Percentiles rank a stretch among this genome's conserved stretches.
Conservation (phyloP, 2,797 vertebrate species). For the Otolemur crassicaudatus region DNA sequence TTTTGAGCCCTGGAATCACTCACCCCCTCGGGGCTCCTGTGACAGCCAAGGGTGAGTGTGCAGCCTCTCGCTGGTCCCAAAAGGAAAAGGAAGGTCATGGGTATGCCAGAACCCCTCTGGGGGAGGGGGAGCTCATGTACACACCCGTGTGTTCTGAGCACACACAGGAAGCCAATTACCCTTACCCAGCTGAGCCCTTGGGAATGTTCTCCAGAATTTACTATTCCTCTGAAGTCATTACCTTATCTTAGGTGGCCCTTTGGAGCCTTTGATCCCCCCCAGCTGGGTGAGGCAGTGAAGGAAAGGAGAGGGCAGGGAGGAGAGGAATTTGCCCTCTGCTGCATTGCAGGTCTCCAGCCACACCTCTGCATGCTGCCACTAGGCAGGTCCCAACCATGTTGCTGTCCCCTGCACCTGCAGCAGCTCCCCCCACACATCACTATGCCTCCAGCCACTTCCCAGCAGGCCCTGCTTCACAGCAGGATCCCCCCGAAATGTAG, state of each 20-base stretch:
- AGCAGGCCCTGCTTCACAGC: background rate
- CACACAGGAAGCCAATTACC: background rate
- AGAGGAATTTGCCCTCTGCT: conserved; percentile 52
- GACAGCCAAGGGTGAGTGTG: background rate
- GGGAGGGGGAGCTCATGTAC: background rate
- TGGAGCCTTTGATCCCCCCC: conserved; percentile 24
- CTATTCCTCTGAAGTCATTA: background rate
- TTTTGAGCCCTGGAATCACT: background rate
- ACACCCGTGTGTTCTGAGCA: background rate
- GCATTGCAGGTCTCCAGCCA: background rate
- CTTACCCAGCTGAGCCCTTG: background rate
- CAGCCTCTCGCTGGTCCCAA: fast-evolving
- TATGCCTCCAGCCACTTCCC: background rate
- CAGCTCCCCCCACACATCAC: background rate
- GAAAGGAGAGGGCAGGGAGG: background rate
- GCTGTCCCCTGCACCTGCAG: background rate
- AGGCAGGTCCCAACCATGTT: background rate
- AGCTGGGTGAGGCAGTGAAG: conserved; percentile 62
- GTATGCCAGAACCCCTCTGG: background rate
- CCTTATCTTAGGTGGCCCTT: conserved; percentile 62
- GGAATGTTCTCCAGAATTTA: conserved; percentile 5
- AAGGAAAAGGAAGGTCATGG: background rate
- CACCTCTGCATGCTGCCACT: background rate
- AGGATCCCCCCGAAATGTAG: background rate
- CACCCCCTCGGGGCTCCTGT: background rate